Percentiles rank a stretch among this genome's conserved stretches.
Evolutionary conservation across 2,888 invertebrate genomes (phyloP).

Genomic region (Clusia tigrina): DNA sequence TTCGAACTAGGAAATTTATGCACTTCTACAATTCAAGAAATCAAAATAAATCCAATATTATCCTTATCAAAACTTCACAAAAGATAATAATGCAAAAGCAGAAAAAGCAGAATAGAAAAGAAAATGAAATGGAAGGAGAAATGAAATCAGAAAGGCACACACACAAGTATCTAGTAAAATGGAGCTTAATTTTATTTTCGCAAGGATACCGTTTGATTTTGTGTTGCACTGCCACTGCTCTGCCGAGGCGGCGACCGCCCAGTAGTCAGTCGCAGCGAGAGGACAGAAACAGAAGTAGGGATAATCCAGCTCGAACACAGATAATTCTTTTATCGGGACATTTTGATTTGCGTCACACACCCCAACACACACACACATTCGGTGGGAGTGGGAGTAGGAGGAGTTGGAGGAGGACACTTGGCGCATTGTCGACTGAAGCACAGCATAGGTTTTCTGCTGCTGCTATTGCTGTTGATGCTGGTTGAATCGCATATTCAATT

Average conservation of each 20-base stretch:
- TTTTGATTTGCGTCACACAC: conserved; percentile 25
- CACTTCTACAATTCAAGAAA: background rate
- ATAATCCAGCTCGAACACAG: conserved; percentile 28
- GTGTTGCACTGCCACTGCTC: background rate
- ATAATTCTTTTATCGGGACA: conserved; percentile 29
- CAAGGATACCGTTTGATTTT: conserved; percentile 8
- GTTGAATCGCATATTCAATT: conserved; percentile 30
- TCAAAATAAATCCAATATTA: background rate
- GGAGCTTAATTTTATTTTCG: conserved; percentile 34
- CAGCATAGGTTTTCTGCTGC: background rate
- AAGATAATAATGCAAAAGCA: background rate
- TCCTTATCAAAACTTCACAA: background rate
- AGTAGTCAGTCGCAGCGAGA: background rate
- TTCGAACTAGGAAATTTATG: no score
- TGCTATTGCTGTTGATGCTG: background rate
- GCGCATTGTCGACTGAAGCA: background rate
- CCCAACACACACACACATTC: background rate
- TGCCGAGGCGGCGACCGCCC: background rate
- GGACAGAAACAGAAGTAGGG: conserved; percentile 1
- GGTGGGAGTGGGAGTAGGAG: background rate
- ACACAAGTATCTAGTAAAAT: conserved; percentile 37
- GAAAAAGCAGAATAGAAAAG: background rate
- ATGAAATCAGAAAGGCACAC: background rate
- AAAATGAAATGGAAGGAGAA: background rate
- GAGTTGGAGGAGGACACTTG: conserved; percentile 18